phyloP scores from a whole-genome alignment of 2,113 vertebrate genomes.

The Nerophis lumbriciformis region DNA sequence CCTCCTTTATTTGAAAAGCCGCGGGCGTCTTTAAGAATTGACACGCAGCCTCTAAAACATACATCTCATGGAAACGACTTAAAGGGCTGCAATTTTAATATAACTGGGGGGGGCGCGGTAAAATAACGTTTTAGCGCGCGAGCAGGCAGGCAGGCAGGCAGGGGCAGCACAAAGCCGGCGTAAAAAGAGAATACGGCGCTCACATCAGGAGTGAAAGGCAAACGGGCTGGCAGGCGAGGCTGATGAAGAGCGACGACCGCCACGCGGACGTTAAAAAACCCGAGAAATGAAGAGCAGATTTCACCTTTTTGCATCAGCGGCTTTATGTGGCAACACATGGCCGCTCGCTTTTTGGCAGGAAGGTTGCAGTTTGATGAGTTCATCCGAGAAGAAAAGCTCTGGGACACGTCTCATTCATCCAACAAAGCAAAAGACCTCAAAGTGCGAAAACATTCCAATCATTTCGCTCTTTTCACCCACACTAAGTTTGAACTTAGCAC shows the following conservation, averaged over 20 bases:
- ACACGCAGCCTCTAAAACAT: conserved; percentile 69
- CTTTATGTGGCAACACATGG: conserved; percentile 58
- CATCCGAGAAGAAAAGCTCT: conserved; percentile 68
- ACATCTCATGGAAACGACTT: conserved; percentile 69
- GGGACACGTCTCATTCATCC: conserved; percentile 47
- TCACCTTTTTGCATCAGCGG: conserved; percentile 77
- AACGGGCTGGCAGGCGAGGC: conserved; percentile 54
- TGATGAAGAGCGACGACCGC: conserved; percentile 68
- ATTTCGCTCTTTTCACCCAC: conserved; percentile 43
- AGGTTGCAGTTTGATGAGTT: conserved; percentile 62
- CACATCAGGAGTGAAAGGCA: conserved; percentile 64
- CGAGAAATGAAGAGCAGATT: conserved; percentile 42
- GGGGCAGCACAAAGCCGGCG: conserved; percentile 60
- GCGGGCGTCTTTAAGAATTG: conserved; percentile 70
- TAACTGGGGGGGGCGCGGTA: conserved; percentile 61
- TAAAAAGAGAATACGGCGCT: conserved; percentile 62
- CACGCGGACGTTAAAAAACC: conserved; percentile 38
- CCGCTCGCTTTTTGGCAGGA: conserved; percentile 68
- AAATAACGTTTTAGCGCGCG: conserved; percentile 44
- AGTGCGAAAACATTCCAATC: conserved; percentile 48
- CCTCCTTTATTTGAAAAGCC: conserved; percentile 64
- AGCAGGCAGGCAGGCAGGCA: conserved; percentile 25
- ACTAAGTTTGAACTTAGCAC: not conserved
- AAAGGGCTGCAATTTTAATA: conserved; percentile 73
- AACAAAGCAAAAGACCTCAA: conserved; percentile 43